Conservation (phyloP, 2,888 invertebrate genomes). For the Habroteleia sp. region DNA sequence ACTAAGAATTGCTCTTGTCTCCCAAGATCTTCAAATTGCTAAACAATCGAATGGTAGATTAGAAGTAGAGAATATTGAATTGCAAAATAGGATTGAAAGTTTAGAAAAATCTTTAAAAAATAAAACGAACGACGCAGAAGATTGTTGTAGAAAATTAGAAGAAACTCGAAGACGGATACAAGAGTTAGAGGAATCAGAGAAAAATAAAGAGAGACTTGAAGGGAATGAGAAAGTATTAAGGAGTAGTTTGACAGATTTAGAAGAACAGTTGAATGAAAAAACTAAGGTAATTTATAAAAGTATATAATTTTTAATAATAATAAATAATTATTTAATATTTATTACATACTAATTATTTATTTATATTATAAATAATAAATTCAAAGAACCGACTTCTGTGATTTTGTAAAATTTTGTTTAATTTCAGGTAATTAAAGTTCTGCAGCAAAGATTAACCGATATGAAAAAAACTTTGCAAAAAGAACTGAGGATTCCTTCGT, state of each 20-base stretch:
- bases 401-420: not conserved
- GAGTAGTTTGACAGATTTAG: slow-evolving; percentile 82
- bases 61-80: slow-evolving; percentile 85
- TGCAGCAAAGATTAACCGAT: slow-evolving; percentile 93
- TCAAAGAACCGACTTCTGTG: not conserved
- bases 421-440: slow-evolving; percentile 90
- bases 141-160: slow-evolving; percentile 67
- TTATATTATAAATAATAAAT: too few species aligned
- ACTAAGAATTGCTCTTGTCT: slow-evolving; percentile 90
- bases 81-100: slow-evolving; percentile 83
- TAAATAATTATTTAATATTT: too few species aligned
- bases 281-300: slow-evolving; percentile 82
- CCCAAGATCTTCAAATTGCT: slow-evolving; percentile 89
- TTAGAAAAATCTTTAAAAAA: slow-evolving; percentile 83
- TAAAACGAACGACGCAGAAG: slow-evolving; percentile 82
- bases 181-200: slow-evolving; percentile 82
- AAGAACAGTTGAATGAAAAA: slow-evolving; percentile 85
- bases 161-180: slow-evolving; percentile 80
- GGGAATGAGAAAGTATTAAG: slow-evolving; percentile 82
- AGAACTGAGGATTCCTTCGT: slow-evolving; percentile 85
- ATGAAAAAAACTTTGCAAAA: slow-evolving; percentile 95
- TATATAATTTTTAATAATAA: not conserved
- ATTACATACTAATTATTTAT: not conserved
- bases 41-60: slow-evolving; percentile 88
- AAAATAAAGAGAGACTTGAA: slow-evolving; percentile 75